Base-by-base conservation (phyloP, 2,888 invertebrate genomes). In the Tachina lurida region DNA sequence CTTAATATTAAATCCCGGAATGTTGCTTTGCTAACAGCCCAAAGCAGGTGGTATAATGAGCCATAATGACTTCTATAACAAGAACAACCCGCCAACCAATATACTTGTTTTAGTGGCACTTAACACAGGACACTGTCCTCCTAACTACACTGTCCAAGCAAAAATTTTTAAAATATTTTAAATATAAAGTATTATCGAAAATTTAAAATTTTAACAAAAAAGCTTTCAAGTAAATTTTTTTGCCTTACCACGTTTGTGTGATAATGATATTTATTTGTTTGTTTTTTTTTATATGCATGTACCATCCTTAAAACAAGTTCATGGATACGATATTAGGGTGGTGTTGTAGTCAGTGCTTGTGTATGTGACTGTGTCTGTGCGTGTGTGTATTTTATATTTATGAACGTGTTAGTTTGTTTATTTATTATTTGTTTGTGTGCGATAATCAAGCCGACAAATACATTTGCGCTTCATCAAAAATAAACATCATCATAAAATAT, bases 381-480 rank as follows among this genome's bases (percentile, higher is more conserved):
- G 2, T 54, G 19, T 43, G 4, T 70, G 31, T 74, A 13, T 62
- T 7, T 15, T 43, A 63, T n/a, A 63, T 41, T 15, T 12, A 43
- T 43, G 76, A 68, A 76, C 63, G 73, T 84, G 75, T 75, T 76
- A 76, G 79, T 67, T 76, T 77, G 80, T 77, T 84, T 77, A 80
- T 84, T 84, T 71, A 77, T 67, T 84, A 62, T 73, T 81, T 77
- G 77, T 73, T 76, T 84, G 80, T 80, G 45, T 65, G 71, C 77
- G 65, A 86, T 86, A 75, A 82, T 85, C 74, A 79, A 77, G 82
- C 75, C 84, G 79, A 84, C 76, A 65, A 81, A 86, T 86, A 82
- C 87, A 87, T 87, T 87, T 87, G 76, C 87, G 86, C 85, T 86
- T 87, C 87, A 87, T 87, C 84, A 87, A 86, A 84, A 81, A 87